Evolutionary conservation across 1,140 invertebrate species (phyloP), one percentile per base, ranked within the genome.

Genomic region (Gonioctena quinquepunctata): DNA sequence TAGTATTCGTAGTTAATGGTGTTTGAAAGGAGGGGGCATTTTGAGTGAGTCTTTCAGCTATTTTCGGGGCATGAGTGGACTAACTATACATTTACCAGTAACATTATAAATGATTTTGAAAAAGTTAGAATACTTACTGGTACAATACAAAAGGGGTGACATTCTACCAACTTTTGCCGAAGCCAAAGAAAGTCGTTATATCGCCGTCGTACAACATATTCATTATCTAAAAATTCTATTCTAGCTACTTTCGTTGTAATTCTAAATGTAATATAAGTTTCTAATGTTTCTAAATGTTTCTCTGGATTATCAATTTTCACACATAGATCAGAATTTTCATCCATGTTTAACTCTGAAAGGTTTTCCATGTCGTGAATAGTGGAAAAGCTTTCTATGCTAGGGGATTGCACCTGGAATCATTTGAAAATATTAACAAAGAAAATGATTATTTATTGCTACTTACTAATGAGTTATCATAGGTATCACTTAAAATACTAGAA

Each of bases 101-200:
- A 26, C 16, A 23, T 65, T 60, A 8, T 57, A 59, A 19, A 1
- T 42, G 61, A 11, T n/a, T n/a, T n/a, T n/a, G n/a, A n/a, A n/a
- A n/a, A n/a, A n/a, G 33, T 42, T 66, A 66, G 28, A 72, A 69
- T 57, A 78, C 82, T 86, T 84, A 92, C 90, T 19, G 91, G 91
- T 69, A 92, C 87, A 63, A 93, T 86, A 77, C 90, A 90, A 62
- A 89, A 89, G 13, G 89, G 89, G 83, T 91, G 90, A 3, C 80
- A 83, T 72, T 91, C 90, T 33, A 91, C 85, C 26, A 92, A 80
- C 76, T 89, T 89, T 71, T 91, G 88, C 69, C 90, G 82, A 2
- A 93, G 75, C 91, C 91, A 92, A 57, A 91, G 81, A 76, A 93
- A 93, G 79, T 93, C 92, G 84, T 92, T 93, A 80, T 93, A 93